phyloP scores from a whole-genome alignment of 1,140 invertebrate species.

The Aphaenogaster ashmeadi region DNA sequence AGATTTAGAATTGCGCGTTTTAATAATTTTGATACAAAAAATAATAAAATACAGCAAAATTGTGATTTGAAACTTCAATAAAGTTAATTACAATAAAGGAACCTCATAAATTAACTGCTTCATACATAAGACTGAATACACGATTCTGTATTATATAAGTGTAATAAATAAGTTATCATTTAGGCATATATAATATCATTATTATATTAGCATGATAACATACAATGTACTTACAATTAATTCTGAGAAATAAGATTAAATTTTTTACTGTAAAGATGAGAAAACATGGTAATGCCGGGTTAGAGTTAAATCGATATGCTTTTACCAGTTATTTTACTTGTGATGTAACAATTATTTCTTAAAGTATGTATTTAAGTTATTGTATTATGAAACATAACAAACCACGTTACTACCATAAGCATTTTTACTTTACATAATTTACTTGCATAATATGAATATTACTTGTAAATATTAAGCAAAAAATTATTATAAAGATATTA shows the following conservation, averaged over 20 bases:
- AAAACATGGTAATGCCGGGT: not conserved
- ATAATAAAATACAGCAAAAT: not conserved
- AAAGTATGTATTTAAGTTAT: constrained; percentile 24
- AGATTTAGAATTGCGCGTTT: not conserved
- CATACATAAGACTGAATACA: constrained; percentile 43
- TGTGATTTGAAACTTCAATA: not conserved
- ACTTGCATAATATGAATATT: not conserved
- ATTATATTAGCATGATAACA: not conserved
- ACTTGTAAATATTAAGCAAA: constrained; percentile 17
- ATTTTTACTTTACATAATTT: not conserved
- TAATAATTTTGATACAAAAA: not conserved
- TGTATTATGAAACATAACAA: not conserved
- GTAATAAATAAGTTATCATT: constrained; percentile 13
- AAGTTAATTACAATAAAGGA: not conserved
- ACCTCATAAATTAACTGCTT: not conserved
- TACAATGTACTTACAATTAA: not conserved
- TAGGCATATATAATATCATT: not conserved
- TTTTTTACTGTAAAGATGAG: constrained; percentile 7
- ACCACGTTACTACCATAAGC: not conserved
- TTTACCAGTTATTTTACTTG: constrained; percentile 1
- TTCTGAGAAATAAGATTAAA: constrained; percentile 13
- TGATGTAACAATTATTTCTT: constrained; percentile 15
- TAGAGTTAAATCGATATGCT: not conserved
- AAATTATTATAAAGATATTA: not conserved
- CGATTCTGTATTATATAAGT: constrained; percentile 15